Conservation (phyloP, 1,140 invertebrate species). For the Trinorchestia longiramus region DNA sequence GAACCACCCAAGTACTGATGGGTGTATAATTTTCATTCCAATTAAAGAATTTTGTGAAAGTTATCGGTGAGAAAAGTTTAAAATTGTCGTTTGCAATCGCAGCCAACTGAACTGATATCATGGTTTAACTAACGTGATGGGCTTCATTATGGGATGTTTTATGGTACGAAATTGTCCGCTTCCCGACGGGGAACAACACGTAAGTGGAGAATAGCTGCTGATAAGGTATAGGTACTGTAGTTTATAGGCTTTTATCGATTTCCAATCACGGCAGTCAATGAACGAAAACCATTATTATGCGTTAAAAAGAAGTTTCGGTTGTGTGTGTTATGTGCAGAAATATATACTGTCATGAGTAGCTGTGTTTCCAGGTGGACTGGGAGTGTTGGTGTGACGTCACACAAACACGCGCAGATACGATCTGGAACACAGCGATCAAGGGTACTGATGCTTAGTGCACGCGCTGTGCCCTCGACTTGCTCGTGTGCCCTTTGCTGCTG, state of each 20-base stretch:
- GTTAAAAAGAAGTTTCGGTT: background rate
- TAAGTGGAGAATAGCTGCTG: background rate
- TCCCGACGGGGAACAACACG: background rate
- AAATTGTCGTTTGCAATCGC: background rate
- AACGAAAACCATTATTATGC: background rate
- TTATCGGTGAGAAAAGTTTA: background rate
- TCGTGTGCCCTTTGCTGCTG: conserved; percentile 4
- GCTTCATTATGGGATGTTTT: background rate
- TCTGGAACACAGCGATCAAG: conserved; percentile 22
- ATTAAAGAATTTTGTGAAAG: background rate
- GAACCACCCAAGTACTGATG: background rate
- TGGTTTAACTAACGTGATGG: background rate
- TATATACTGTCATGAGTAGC: background rate
- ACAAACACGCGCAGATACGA: background rate
- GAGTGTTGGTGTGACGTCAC: background rate
- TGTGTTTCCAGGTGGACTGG: background rate
- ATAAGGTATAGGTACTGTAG: background rate
- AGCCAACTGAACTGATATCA: background rate
- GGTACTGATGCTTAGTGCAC: conserved; percentile 19
- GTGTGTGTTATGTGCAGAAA: background rate
- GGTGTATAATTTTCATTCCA: background rate
- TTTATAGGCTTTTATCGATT: background rate
- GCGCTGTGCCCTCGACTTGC: background rate
- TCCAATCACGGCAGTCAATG: background rate
- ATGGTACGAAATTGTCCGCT: background rate